Evolutionary conservation across 2,888 invertebrate genomes (phyloP).

Genomic region (Silvanus unidentatus): DNA sequence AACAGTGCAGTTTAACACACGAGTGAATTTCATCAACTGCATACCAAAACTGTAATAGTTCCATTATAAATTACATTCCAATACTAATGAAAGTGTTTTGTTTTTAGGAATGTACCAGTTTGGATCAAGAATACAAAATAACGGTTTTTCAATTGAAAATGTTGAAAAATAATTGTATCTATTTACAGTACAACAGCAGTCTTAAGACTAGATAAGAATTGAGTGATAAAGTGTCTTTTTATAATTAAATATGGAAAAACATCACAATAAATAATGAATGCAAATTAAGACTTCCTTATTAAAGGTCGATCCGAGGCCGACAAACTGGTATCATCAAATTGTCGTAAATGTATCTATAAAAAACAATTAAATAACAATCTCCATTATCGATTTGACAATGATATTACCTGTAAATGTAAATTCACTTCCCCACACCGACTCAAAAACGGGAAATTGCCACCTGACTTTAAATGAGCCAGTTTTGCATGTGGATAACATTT

Average conservation of each 20-base stretch:
- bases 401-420: slow-evolving; percentile 70
- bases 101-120: slow-evolving; percentile 30
- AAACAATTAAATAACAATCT: slow-evolving; percentile 3
- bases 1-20: background rate
- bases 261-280: no score
- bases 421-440: slow-evolving; percentile 85
- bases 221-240: no score
- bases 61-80: slow-evolving; percentile 16
- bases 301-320: slow-evolving; percentile 55
- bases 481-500: slow-evolving; percentile 82
- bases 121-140: slow-evolving; percentile 27
- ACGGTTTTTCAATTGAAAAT: slow-evolving; percentile 1
- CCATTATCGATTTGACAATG: background rate
- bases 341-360: slow-evolving; percentile 66
- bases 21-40: background rate
- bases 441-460: slow-evolving; percentile 87
- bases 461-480: slow-evolving; percentile 79
- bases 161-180: no score
- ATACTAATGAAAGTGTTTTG: background rate
- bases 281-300: slow-evolving; percentile 22
- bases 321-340: slow-evolving; percentile 59
- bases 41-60: slow-evolving; percentile 38
- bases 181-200: slow-evolving; percentile 7
- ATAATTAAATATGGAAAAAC: no score
- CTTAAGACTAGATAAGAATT: no score